Conservation (phyloP, 2,888 invertebrate species). For the Rotaria macrura region DNA sequence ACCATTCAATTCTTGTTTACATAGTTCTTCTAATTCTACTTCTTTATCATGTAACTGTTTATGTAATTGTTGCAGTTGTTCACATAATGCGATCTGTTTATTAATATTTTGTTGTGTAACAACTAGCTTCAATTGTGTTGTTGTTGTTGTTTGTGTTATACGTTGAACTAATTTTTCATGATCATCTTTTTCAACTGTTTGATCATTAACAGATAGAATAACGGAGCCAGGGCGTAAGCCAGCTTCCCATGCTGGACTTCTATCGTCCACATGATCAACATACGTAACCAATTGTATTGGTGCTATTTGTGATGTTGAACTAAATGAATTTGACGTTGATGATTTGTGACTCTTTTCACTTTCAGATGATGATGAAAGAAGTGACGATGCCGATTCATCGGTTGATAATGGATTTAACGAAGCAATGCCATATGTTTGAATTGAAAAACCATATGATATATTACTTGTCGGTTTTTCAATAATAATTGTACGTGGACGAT, state of each 20-base stretch:
- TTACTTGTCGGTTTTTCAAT: background rate
- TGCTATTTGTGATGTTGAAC: background rate
- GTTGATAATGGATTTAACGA: background rate
- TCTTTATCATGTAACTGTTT: conserved; percentile 3
- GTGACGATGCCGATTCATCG: background rate
- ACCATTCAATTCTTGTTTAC: background rate
- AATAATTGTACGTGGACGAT: conserved; percentile 1
- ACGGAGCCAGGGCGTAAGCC: background rate
- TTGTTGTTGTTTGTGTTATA: background rate
- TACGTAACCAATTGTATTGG: background rate
- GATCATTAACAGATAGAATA: background rate
- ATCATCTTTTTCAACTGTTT: conserved; percentile 2
- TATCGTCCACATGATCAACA: background rate
- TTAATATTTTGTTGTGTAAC: conserved; percentile 6
- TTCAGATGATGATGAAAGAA: background rate
- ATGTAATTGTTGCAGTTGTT: background rate
- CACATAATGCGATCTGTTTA: background rate
- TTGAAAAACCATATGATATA: background rate
- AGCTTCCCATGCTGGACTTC: background rate
- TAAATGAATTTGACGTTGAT: background rate
- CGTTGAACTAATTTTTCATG: background rate
- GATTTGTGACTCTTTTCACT: background rate
- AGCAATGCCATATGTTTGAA: conserved; percentile 14
- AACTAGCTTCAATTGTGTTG: background rate
- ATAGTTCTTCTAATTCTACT: conserved; percentile 7